Evolutionary conservation across 2,113 vertebrate species (phyloP).

Genomic region (Todiramphus chloris): DNA sequence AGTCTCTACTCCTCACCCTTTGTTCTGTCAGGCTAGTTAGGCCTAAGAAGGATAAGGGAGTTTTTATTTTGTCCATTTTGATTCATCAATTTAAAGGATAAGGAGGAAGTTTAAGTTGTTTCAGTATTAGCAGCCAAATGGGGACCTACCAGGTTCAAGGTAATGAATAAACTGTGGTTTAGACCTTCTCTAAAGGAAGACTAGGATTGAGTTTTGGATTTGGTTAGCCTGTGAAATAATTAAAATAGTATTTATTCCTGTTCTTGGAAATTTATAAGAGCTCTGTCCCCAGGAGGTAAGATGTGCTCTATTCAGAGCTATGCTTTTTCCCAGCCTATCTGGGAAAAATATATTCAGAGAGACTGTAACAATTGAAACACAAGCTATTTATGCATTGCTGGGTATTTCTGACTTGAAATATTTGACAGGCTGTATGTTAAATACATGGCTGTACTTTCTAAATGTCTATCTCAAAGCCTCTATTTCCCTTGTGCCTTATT

Average conservation of each 20-base stretch:
- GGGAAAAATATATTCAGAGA: no score
- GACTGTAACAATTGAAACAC: background rate
- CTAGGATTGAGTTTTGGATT: background rate
- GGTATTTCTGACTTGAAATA: background rate
- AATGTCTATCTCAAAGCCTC: background rate
- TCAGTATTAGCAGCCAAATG: background rate
- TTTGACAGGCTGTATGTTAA: background rate
- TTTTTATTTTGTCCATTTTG: background rate
- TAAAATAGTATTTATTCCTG: background rate
- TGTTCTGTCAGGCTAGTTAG: background rate
- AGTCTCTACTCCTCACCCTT: rapidly evolving
- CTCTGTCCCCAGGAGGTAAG: background rate
- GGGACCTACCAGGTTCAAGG: background rate
- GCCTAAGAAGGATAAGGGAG: background rate
- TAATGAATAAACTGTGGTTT: background rate
- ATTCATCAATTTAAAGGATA: background rate
- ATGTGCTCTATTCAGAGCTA: background rate
- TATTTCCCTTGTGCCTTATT: background rate
- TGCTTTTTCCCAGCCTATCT: background rate
- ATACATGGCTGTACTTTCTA: background rate
- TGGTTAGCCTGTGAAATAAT: background rate
- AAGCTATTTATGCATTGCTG: background rate
- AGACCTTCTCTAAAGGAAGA: background rate
- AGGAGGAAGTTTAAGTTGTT: background rate
- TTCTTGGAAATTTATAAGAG: background rate